Conservation (phyloP, 2,888 invertebrate genomes). For the Rosalia funebris region DNA sequence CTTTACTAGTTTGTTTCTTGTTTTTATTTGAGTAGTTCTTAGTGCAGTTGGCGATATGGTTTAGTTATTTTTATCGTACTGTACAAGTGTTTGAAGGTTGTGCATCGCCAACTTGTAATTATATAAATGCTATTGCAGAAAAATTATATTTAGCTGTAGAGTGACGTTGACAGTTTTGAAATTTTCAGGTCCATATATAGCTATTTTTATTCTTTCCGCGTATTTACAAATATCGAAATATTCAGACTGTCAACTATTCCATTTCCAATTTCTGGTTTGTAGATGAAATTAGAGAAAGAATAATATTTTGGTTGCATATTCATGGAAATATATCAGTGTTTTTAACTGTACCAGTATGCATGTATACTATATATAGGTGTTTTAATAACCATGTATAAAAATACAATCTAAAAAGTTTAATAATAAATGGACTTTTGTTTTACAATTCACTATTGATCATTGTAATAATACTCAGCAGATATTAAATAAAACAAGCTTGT, state of each 20-base stretch:
- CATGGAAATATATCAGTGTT: conserved; percentile 52
- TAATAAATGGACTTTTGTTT: conserved; percentile 1
- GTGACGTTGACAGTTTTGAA: conserved; percentile 41
- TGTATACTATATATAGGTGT: conserved; percentile 49
- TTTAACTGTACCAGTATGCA: conserved; percentile 49
- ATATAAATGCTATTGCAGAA: conserved; percentile 43
- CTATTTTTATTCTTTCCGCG: conserved; percentile 34
- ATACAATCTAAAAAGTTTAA: background rate
- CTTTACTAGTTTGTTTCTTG: conserved; percentile 51
- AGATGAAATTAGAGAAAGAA: conserved; percentile 41
- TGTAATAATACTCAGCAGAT: conserved; percentile 49
- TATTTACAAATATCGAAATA: conserved; percentile 27
- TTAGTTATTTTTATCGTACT: conserved; percentile 52
- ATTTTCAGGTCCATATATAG: conserved; percentile 44
- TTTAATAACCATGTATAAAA: conserved; percentile 32
- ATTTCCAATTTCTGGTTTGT: conserved; percentile 40
- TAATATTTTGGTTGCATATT: conserved; percentile 46
- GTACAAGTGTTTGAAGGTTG: conserved; percentile 59
- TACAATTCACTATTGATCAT: conserved; percentile 10
- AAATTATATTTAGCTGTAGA: conserved; percentile 39
- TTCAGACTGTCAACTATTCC: conserved; percentile 33
- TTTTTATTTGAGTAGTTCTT: conserved; percentile 46
- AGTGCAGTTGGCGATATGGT: conserved; percentile 56
- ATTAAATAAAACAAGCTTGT: conserved; percentile 46
- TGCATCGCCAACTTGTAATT: conserved; percentile 57